phyloP scores from a whole-genome alignment of 2,797 vertebrate species.

The Tadarida brasiliensis region DNA sequence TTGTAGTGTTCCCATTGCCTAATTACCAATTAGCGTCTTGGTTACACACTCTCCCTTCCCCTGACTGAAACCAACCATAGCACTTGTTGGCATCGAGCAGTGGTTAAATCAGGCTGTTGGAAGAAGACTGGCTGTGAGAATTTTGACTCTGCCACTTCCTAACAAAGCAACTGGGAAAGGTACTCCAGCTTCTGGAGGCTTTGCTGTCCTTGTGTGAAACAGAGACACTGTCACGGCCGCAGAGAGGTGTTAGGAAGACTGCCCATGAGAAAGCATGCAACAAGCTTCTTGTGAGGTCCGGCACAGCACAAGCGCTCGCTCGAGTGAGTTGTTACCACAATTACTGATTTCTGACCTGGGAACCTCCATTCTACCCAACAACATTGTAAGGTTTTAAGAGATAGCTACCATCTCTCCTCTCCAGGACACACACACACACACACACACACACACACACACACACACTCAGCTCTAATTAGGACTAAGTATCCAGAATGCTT shows the following conservation, averaged over 20 bases:
- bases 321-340: rapidly evolving
- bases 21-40: neutral
- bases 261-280: rapidly evolving
- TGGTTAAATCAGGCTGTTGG: neutral
- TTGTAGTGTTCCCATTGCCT: neutral
- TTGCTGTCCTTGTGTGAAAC: neutral
- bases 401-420: neutral
- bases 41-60: neutral
- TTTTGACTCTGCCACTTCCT: neutral
- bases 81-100: neutral
- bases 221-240: neutral
- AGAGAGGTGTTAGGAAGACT: neutral
- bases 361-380: neutral
- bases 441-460: too few species aligned
- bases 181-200: neutral
- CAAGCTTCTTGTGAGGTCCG: rapidly evolving
- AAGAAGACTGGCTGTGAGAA: neutral
- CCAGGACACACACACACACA: too few species aligned
- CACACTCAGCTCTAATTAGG: neutral
- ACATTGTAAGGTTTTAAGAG: neutral
- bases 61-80: neutral
- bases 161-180: neutral
- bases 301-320: rapidly evolving
- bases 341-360: neutral
- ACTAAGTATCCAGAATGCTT: neutral